phyloP scores from a whole-genome alignment of 1,140 invertebrate species.

The Stratiolaelaps scimitus region DNA sequence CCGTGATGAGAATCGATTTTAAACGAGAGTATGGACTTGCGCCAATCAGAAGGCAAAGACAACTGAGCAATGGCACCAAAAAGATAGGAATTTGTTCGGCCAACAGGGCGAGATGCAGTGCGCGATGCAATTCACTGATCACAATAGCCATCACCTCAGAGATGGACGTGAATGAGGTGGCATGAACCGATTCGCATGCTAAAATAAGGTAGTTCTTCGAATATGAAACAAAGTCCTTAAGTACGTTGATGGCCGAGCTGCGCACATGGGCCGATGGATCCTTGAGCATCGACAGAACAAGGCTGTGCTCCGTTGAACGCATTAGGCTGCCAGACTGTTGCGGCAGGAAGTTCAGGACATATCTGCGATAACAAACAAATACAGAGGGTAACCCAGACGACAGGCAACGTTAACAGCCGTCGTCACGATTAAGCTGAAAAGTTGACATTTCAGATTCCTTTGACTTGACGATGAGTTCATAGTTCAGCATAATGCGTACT shows the following conservation, averaged over 20 bases:
- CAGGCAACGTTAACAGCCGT: too few species aligned
- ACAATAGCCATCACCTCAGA: constrained; percentile 19
- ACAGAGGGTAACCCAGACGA: neutral
- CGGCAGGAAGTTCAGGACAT: constrained; percentile 12
- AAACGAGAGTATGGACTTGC: constrained; percentile 12
- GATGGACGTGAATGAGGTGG: constrained; percentile 8
- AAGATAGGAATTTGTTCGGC: constrained; percentile 2
- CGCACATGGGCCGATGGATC: constrained; percentile 7
- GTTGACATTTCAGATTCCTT: too few species aligned
- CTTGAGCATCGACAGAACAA: constrained; percentile 14
- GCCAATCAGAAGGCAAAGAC: neutral
- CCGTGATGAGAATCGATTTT: neutral
- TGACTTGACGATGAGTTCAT: too few species aligned
- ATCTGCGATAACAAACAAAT: neutral
- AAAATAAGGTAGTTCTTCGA: constrained; percentile 16
- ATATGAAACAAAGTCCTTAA: constrained; percentile 10
- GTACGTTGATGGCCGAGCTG: constrained; percentile 8
- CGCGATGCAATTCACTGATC: constrained; percentile 19
- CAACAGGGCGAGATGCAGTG: constrained; percentile 1
- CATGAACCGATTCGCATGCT: constrained; percentile 21
- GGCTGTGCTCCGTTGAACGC: constrained; percentile 10
- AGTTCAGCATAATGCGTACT: too few species aligned
- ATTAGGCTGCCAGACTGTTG: neutral
- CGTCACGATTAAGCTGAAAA: too few species aligned
- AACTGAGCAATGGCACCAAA: constrained; percentile 1